Evolutionary conservation across 2,797 vertebrate genomes (phyloP).

Genomic region (Ceryle rudis): DNA sequence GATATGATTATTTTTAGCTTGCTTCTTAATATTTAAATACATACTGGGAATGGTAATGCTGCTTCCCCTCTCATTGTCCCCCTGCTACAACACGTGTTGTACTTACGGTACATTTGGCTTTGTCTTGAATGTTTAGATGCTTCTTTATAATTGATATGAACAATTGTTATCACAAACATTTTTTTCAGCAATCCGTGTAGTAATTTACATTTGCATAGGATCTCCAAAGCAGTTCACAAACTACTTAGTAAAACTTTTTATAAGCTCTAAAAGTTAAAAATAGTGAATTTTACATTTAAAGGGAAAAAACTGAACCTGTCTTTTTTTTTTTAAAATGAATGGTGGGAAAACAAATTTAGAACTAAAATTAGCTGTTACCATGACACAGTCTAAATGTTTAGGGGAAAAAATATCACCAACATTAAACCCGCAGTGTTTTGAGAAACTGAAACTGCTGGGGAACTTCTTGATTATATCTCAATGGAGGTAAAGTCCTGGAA

Average conservation of each 20-base stretch:
- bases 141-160: not conserved
- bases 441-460: conserved; percentile 37
- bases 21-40: conserved; percentile 56
- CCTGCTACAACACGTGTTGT: not conserved
- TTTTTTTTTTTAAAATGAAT: not conserved
- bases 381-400: conserved; percentile 60
- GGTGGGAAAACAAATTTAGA: conserved; percentile 32
- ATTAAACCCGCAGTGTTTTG: conserved; percentile 68
- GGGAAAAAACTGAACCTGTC: conserved; percentile 10
- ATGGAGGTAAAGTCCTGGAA: not conserved
- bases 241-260: not conserved
- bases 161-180: not conserved
- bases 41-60: not conserved
- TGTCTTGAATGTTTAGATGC: not conserved
- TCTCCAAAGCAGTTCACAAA: not conserved
- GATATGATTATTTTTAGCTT: conserved; percentile 21
- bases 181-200: not conserved
- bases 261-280: conserved; percentile 19
- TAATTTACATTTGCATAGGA: not conserved
- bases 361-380: conserved; percentile 56
- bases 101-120: not conserved
- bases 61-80: not conserved
- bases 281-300: conserved; percentile 28
- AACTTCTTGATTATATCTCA: conserved; percentile 50
- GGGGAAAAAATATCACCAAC: conserved; percentile 17